Conservation (phyloP, 2,113 vertebrate species). For the Arvicanthis niloticus region DNA sequence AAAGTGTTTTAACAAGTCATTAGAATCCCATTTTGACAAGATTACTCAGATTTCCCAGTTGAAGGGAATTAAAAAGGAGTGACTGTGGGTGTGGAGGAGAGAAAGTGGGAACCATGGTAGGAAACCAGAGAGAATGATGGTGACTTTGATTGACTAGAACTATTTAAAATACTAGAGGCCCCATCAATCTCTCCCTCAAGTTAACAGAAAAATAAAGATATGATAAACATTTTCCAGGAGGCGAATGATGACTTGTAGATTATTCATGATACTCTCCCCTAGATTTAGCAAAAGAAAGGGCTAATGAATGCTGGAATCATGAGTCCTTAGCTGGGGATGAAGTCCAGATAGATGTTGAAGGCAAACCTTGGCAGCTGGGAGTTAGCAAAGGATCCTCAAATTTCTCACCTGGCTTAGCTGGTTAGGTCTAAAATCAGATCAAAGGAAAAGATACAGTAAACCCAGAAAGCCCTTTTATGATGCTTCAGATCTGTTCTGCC, state of each 20-base stretch:
- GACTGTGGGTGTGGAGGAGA: not conserved
- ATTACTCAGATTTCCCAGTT: not conserved
- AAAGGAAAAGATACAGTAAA: not conserved
- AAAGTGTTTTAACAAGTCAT: not conserved
- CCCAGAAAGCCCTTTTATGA: not conserved
- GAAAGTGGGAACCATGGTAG: not conserved
- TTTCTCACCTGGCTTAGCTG: not conserved
- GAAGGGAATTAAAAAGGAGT: not conserved
- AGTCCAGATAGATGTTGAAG: not conserved
- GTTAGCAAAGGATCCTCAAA: not conserved
- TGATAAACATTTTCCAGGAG: not conserved
- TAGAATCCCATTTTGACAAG: not conserved
- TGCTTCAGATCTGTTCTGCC: not conserved
- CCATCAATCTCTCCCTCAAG: not conserved
- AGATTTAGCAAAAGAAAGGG: not conserved
- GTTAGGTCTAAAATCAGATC: not conserved
- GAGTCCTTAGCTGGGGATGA: not conserved
- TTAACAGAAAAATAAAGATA: conserved; percentile 1
- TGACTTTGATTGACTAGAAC: not conserved
- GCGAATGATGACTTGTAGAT: not conserved
- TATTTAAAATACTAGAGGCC: not conserved
- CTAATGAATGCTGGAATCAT: not conserved
- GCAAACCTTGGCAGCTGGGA: not conserved
- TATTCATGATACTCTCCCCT: not conserved
- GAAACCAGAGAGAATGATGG: not conserved